A percentile compares a stretch with the other conserved stretches of the same genome.
Conservation (phyloP, 1,140 invertebrate species). For the Scaptomyza montana region DNA sequence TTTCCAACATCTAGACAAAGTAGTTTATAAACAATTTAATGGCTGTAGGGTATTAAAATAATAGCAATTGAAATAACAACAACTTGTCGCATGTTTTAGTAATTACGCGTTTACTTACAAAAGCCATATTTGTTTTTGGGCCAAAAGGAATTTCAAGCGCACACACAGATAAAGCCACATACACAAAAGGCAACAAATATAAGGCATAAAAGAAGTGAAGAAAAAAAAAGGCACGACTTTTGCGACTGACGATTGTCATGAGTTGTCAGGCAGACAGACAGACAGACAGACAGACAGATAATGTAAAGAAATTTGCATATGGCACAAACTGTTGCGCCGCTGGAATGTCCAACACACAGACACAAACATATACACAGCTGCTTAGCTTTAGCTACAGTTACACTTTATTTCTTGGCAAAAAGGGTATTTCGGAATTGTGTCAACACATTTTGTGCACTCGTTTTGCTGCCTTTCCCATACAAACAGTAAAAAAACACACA, state of each 20-base stretch:
- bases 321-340: conserved; percentile 71
- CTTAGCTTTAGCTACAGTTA: conserved; percentile 28
- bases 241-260: conserved; percentile 55
- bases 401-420: conserved; percentile 44
- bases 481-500: conserved; percentile 38
- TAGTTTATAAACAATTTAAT: background rate
- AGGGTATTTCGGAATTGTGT: conserved; percentile 79
- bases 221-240: conserved; percentile 49
- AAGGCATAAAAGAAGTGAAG: conserved; percentile 31
- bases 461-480: conserved; percentile 19
- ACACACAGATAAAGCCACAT: conserved; percentile 61
- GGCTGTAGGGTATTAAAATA: conserved; percentile 16
- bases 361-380: conserved; percentile 31
- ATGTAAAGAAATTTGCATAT: conserved; percentile 78
- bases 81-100: conserved; percentile 54
- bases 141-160: conserved; percentile 60
- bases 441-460: conserved; percentile 47
- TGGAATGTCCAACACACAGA: conserved; percentile 63
- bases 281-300: conserved; percentile 50
- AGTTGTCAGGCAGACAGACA: conserved; percentile 53
- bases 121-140: conserved; percentile 50
- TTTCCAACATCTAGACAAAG: too few species aligned
- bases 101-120: conserved; percentile 75
- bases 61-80: conserved; percentile 3
- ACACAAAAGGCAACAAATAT: conserved; percentile 51